These are phyloP conservation scores for Stenodera caucasica DNA, from an alignment of 2,888 invertebrate species.

Conservation along the genomic window DNA sequence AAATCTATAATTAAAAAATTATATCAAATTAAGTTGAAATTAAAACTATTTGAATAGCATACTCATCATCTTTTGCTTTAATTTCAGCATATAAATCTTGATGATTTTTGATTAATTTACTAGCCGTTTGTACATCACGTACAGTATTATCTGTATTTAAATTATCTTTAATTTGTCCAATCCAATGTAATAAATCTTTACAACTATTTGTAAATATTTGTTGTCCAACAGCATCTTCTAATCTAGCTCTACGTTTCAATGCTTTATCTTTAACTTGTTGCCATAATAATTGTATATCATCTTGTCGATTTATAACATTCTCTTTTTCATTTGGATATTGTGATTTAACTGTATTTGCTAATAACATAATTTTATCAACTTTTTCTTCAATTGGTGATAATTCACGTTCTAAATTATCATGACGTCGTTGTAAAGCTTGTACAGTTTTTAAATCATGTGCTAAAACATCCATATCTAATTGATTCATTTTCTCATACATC, in stretches of 20 bases:
- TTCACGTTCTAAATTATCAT: constrained; percentile 92
- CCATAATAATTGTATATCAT: constrained; percentile 87
- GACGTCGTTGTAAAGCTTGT: constrained; percentile 85
- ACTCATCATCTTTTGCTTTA: constrained; percentile 87
- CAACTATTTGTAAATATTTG: constrained; percentile 90
- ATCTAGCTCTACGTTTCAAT: constrained; percentile 74
- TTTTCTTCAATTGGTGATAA: constrained; percentile 94
- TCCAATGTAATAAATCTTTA: constrained; percentile 80
- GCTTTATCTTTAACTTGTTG: constrained; percentile 84
- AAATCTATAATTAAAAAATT: constrained; percentile 59
- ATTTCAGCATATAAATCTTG: constrained; percentile 90
- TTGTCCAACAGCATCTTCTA: constrained; percentile 94
- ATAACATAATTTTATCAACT: constrained; percentile 73
- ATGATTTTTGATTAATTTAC: constrained; percentile 85
- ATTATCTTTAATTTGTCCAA: constrained; percentile 76
- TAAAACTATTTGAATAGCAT: constrained; percentile 45
- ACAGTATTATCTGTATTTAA: constrained; percentile 76
- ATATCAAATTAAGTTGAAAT: not conserved
- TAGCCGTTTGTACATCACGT: constrained; percentile 90
- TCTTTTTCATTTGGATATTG: constrained; percentile 89
- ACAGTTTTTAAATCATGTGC: constrained; percentile 90
- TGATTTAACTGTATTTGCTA: constrained; percentile 88
- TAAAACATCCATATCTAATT: constrained; percentile 74
- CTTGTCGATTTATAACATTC: constrained; percentile 82
- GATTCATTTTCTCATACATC: constrained; percentile 96